Conservation (phyloP, 2,797 vertebrate genomes). For the Anguilla marmorata region DNA sequence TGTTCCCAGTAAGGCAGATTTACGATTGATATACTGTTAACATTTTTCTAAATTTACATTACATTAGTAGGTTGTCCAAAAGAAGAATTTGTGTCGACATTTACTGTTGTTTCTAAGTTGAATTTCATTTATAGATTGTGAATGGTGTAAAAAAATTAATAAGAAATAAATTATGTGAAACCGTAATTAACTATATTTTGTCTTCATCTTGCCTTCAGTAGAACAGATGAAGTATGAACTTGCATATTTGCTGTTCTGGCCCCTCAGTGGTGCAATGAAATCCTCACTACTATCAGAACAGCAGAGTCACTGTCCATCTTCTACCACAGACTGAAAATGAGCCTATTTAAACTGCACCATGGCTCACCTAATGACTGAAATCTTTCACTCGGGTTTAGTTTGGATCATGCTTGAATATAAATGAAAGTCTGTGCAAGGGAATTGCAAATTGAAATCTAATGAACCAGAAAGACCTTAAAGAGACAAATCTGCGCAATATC, state of each 20-base stretch:
- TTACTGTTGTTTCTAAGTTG: background rate
- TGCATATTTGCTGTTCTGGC: background rate
- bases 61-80: background rate
- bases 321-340: background rate
- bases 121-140: background rate
- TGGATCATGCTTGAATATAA: background rate
- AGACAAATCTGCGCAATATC: background rate
- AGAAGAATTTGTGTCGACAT: background rate
- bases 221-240: background rate
- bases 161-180: background rate
- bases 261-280: background rate
- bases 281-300: background rate
- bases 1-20: background rate
- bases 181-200: background rate
- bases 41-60: background rate
- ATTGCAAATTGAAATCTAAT: background rate
- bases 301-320: background rate
- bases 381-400: background rate
- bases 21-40: background rate
- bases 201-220: background rate
- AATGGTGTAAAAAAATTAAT: background rate
- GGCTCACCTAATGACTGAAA: background rate
- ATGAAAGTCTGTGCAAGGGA: background rate
- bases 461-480: background rate
- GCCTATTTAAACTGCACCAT: background rate